phyloP scores from a whole-genome alignment of 2,113 vertebrate genomes.

The Fregata magnificens region DNA sequence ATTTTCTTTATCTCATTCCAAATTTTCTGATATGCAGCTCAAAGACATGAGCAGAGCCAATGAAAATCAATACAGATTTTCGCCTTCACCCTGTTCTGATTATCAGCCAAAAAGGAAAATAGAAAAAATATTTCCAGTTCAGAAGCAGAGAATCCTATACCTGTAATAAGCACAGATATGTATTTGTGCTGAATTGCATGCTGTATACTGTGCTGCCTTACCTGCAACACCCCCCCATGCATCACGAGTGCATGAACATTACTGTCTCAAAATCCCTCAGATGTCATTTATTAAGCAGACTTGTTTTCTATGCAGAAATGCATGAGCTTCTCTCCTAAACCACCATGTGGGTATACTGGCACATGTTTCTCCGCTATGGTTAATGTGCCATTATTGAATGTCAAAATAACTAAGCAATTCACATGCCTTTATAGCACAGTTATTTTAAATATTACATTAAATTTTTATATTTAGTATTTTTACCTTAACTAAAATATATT shows the following conservation, averaged over 20 bases:
- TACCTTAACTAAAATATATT: conserved; percentile 65
- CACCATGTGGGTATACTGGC: conserved; percentile 7
- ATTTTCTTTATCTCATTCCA: conserved; percentile 38
- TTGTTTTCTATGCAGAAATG: conserved; percentile 48
- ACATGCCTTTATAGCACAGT: conserved; percentile 46
- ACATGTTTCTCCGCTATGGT: neutral
- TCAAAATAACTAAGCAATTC: conserved; percentile 32
- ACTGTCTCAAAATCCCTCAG: neutral
- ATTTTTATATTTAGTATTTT: conserved; percentile 65
- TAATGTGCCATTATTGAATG: conserved; percentile 46
- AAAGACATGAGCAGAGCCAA: neutral
- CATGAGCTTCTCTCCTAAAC: conserved; percentile 27
- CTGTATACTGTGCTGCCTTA: conserved; percentile 11
- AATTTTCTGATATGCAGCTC: conserved; percentile 39
- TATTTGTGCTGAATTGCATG: neutral
- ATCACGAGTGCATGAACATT: neutral
- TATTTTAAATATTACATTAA: conserved; percentile 54
- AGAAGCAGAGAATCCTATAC: conserved; percentile 3
- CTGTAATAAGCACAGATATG: neutral
- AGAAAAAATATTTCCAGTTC: conserved; percentile 7
- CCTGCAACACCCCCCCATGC: neutral
- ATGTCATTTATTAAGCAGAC: neutral
- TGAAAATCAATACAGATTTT: neutral
- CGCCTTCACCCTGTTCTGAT: neutral
- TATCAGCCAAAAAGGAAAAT: neutral